These are phyloP conservation scores for Crocallis elinguaria DNA, from an alignment of 2,888 invertebrate species.

Conservation along the genomic window DNA sequence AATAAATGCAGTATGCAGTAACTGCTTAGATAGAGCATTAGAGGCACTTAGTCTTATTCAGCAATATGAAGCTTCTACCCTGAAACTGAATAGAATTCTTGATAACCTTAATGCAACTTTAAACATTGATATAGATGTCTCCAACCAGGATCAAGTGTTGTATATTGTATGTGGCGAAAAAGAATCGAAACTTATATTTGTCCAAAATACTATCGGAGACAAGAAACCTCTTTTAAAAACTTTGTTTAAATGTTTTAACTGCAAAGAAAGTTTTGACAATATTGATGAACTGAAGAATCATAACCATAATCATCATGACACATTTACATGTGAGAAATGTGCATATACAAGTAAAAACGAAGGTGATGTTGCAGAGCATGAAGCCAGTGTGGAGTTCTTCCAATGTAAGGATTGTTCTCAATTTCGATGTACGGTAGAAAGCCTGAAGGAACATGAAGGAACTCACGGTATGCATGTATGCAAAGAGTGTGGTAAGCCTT, in stretches of 20 bases:
- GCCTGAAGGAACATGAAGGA: slow-evolving; percentile 55
- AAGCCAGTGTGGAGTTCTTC: slow-evolving; percentile 42
- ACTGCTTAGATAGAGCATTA: slow-evolving; percentile 59
- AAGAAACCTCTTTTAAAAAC: slow-evolving; percentile 27
- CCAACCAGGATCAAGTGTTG: slow-evolving; percentile 48
- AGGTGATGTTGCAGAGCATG: slow-evolving; percentile 49
- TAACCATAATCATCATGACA: slow-evolving; percentile 50
- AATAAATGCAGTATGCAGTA: slow-evolving; percentile 65
- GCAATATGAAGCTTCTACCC: slow-evolving; percentile 53
- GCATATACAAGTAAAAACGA: slow-evolving; percentile 47
- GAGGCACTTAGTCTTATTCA: slow-evolving; percentile 56
- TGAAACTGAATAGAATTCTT: slow-evolving; percentile 55
- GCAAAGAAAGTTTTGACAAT: slow-evolving; percentile 48
- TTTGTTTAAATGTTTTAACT: slow-evolving; percentile 50
- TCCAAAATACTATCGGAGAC: slow-evolving; percentile 41
- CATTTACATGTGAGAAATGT: slow-evolving; percentile 61
- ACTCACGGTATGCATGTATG: slow-evolving; percentile 59
- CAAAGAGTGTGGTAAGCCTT: slow-evolving; percentile 70
- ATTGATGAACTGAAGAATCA: slow-evolving; percentile 55
- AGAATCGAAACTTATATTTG: slow-evolving; percentile 53
- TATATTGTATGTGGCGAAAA: slow-evolving; percentile 57
- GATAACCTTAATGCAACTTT: slow-evolving; percentile 54
- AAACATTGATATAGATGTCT: slow-evolving; percentile 44
- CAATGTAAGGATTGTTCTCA: slow-evolving; percentile 60
- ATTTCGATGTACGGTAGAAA: slow-evolving; percentile 51